These are phyloP conservation scores for Carassius gibelio DNA, from an alignment of 2,113 vertebrate genomes.

Conservation along the genomic window DNA sequence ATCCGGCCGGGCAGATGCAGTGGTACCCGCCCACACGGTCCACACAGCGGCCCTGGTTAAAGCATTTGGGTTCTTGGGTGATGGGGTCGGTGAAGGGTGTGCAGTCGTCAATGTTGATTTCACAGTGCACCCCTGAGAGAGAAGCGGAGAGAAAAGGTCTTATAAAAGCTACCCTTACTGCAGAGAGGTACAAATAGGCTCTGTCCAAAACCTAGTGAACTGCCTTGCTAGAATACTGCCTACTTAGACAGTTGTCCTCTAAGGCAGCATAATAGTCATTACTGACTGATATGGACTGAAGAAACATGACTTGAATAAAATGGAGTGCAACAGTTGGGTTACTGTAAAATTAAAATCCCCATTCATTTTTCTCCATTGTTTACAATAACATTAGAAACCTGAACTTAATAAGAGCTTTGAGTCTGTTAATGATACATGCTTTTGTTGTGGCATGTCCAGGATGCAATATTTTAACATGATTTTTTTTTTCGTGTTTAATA, in stretches of 20 bases:
- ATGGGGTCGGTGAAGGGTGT: constrained; percentile 81
- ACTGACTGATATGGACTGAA: background rate
- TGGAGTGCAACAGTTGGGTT: background rate
- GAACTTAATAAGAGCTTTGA: too few species aligned
- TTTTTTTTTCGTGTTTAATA: too few species aligned
- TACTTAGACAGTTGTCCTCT: background rate
- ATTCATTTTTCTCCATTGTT: background rate
- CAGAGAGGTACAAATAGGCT: background rate
- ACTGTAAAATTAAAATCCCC: background rate
- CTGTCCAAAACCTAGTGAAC: background rate
- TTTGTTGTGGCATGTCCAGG: too few species aligned
- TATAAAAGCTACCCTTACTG: background rate
- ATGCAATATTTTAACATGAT: too few species aligned
- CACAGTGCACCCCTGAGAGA: constrained; percentile 88
- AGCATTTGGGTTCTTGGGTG: constrained; percentile 90
- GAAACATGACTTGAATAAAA: background rate
- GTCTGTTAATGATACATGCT: too few species aligned
- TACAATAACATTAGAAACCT: too few species aligned
- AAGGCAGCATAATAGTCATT: background rate
- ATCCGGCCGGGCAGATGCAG: constrained; percentile 88
- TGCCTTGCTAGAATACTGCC: background rate
- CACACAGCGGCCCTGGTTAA: constrained; percentile 90
- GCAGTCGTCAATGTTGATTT: constrained; percentile 96
- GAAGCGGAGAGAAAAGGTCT: background rate
- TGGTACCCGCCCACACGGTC: constrained; percentile 94